Evolutionary conservation across 2,113 vertebrate species (phyloP), one percentile per base, ranked within the genome.

Genomic region (Zosterops japonicus): DNA sequence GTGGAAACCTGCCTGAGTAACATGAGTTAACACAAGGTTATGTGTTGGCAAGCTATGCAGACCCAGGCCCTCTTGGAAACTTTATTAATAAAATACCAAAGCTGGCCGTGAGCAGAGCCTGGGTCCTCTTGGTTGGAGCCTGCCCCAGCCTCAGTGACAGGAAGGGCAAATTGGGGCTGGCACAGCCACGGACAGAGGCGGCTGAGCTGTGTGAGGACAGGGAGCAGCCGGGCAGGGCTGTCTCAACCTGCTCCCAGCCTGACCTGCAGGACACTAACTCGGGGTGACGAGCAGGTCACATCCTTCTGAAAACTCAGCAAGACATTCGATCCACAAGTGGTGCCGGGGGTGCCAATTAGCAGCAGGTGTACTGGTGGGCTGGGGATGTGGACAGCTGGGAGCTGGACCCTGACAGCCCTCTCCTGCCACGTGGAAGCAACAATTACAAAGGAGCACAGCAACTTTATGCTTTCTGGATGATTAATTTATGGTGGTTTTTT

Each of bases 281-380:
- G 52, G 89, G 94, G 94, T 95, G 90, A 93, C 35, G 9, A 55
- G n/a, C 35, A 88, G 95, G 93, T 93, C 95, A 95, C 63, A 28
- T 8, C 63, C 5, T 70, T 63, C 81, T 59, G 67, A 60, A 18
- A 35, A 24, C 84, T 39, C 81, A 18, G 6, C 84, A 57, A 36
- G 57, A 57, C 67, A 0, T 42, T 79, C 74, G 36, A 5, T 8
- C 56, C 69, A 29, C 57, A 46, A 60, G 87, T 94, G 55, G 53
- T 11, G 83, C 91, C 20, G 41, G 0, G n/a, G 89, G 77, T 89
- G 89, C 89, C 95, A 83, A 93, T 95, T 94, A 96, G 84, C 31
- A 14, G 95, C 93, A 95, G 93, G 94, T 93, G 94, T 8, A 8
- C 74, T 33, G 84, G 21, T 91, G 82, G 59, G n/a, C 2, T 2